These are phyloP conservation scores for Temnothorax rugatulus DNA, from an alignment of 2,888 invertebrate genomes.

Conservation along the genomic window DNA sequence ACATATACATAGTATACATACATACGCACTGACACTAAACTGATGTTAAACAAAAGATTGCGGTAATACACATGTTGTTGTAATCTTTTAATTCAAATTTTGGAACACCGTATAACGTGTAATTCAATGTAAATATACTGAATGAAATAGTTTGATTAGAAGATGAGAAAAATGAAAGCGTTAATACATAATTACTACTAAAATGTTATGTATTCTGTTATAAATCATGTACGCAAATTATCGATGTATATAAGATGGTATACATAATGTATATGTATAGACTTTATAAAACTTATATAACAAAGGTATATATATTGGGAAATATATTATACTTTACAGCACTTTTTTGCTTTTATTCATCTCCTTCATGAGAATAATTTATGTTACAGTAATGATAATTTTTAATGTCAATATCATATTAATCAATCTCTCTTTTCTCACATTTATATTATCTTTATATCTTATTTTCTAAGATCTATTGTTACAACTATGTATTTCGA, in stretches of 20 bases:
- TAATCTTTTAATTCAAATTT: slow-evolving; percentile 2
- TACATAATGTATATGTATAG: slow-evolving; percentile 51
- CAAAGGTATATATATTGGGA: slow-evolving; percentile 61
- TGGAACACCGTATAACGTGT: background rate
- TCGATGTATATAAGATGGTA: slow-evolving; percentile 40
- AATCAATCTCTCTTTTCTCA: slow-evolving; percentile 81
- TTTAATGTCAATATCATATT: slow-evolving; percentile 81
- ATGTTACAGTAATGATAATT: slow-evolving; percentile 85
- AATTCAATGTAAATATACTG: slow-evolving; percentile 33
- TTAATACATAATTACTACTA: slow-evolving; percentile 11
- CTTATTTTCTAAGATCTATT: slow-evolving; percentile 78
- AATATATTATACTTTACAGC: slow-evolving; percentile 72
- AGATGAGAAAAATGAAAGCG: background rate
- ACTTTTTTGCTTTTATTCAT: slow-evolving; percentile 82
- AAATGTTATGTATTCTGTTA: slow-evolving; percentile 21
- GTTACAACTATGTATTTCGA: slow-evolving; percentile 80
- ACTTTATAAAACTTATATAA: slow-evolving; percentile 71
- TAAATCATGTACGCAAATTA: slow-evolving; percentile 53
- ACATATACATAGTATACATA: too few relatives aligned
- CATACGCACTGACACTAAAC: too few relatives aligned
- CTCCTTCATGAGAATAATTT: slow-evolving; percentile 85
- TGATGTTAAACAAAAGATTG: background rate
- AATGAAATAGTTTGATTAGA: background rate
- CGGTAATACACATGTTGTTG: background rate
- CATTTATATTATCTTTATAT: slow-evolving; percentile 83